phyloP scores from a whole-genome alignment of 2,888 invertebrate species.

The Ganaspis brasiliensis region DNA sequence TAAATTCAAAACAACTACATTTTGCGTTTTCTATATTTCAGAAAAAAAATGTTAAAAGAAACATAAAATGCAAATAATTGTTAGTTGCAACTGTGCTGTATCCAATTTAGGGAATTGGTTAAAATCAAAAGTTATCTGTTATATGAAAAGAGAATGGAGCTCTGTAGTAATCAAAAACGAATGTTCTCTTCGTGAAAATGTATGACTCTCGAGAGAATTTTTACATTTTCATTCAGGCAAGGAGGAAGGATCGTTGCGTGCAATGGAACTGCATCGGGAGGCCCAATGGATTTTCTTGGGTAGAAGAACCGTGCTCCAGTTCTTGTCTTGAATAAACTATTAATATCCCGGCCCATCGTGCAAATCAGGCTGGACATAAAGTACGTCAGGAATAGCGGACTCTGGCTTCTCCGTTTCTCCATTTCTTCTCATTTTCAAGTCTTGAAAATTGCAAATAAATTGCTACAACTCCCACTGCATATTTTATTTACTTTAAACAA shows the following conservation, averaged over 20 bases:
- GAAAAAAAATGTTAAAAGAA: too few species aligned
- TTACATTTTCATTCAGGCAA: not conserved
- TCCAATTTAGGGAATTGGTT: too few species aligned
- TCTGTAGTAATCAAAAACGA: not conserved
- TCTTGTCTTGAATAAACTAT: slow-evolving; percentile 44
- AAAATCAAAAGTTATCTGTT: too few species aligned
- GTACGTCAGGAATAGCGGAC: slow-evolving; percentile 30
- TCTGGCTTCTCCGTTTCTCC: not conserved
- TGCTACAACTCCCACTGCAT: not conserved
- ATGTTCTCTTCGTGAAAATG: not conserved
- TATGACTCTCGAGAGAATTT: not conserved
- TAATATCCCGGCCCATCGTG: slow-evolving; percentile 37
- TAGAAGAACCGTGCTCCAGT: slow-evolving; percentile 15
- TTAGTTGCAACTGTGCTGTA: too few species aligned
- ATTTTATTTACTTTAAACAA: not conserved
- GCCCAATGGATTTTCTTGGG: slow-evolving; percentile 4
- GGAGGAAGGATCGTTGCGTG: slow-evolving; percentile 1
- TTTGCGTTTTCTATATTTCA: too few species aligned
- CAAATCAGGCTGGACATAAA: slow-evolving; percentile 41
- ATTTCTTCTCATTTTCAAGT: not conserved
- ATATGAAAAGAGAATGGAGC: too few species aligned
- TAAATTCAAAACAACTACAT: too few species aligned
- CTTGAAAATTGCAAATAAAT: not conserved
- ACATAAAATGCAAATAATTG: too few species aligned
- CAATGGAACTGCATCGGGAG: not conserved